These are phyloP conservation scores for Seriola rivoliana DNA, from an alignment of 2,113 vertebrate species.

Conservation along the genomic window DNA sequence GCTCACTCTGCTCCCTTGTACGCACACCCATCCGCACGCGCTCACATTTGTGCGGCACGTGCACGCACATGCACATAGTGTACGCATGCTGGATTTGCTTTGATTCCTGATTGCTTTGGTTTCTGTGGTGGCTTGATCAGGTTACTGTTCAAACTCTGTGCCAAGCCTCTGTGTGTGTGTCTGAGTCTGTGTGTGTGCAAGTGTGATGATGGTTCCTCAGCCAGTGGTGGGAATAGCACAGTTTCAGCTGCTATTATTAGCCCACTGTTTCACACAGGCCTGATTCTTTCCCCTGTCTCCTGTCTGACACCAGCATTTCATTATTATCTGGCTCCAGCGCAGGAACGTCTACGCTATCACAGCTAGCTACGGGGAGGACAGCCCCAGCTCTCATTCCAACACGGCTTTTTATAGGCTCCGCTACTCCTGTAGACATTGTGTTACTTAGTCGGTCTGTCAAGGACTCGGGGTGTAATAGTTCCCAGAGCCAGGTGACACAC, in stretches of 20 bases:
- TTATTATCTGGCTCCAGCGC: constrained; percentile 69
- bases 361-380: constrained; percentile 50
- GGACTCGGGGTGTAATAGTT: constrained; percentile 59
- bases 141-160: constrained; percentile 75
- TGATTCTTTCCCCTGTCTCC: constrained; percentile 63
- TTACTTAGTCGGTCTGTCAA: constrained; percentile 68
- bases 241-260: constrained; percentile 81
- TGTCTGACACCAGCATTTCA: constrained; percentile 75
- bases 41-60: constrained; percentile 61
- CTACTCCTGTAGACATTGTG: constrained; percentile 45
- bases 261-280: constrained; percentile 68
- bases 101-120: constrained; percentile 82
- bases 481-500: constrained; percentile 61
- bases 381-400: constrained; percentile 58
- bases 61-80: constrained; percentile 49
- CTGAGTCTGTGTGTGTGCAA: constrained; percentile 37
- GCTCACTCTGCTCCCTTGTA: constrained; percentile 23
- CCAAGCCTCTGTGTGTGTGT: constrained; percentile 54
- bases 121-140: constrained; percentile 77
- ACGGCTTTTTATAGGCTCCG: constrained; percentile 71
- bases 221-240: constrained; percentile 74
- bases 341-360: constrained; percentile 56
- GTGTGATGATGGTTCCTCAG: constrained; percentile 63
- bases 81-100: constrained; percentile 69
- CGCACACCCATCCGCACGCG: constrained; percentile 17